phyloP scores from a whole-genome alignment of 2,888 invertebrate species.

The Uloborus plumipes region DNA sequence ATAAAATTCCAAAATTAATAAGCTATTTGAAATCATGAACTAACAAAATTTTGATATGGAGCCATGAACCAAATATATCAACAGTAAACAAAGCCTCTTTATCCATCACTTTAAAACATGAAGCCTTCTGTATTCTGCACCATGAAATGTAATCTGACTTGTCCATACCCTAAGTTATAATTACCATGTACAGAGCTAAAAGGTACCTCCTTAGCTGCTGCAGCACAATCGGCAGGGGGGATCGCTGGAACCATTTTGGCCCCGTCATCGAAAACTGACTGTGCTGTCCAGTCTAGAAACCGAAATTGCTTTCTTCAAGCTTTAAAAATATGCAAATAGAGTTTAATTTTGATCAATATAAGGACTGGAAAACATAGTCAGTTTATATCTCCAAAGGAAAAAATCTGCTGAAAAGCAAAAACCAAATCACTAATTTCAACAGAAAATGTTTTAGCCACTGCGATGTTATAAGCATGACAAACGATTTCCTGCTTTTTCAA shows the following conservation, averaged over 20 bases:
- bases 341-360: conserved; percentile 9
- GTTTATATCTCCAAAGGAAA: conserved; percentile 47
- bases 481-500: conserved; percentile 11
- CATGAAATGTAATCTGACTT: background rate
- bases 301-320: background rate
- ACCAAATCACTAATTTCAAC: conserved; percentile 63
- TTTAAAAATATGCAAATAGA: background rate
- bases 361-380: conserved; percentile 61
- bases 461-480: conserved; percentile 28
- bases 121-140: no score
- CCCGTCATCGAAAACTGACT: conserved; percentile 60
- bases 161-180: conserved; percentile 33
- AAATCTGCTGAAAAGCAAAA: conserved; percentile 64
- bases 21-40: no score
- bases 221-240: conserved; percentile 59
- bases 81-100: background rate
- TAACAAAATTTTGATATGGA: no score
- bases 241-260: conserved; percentile 62
- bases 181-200: conserved; percentile 63
- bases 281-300: conserved; percentile 57
- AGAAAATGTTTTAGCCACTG: conserved; percentile 43
- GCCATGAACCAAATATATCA: background rate
- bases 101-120: background rate
- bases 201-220: conserved; percentile 63
- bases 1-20: no score